Evolutionary conservation across 2,888 invertebrate species (phyloP).

Genomic region (Aphidoletes aphidimyza): DNA sequence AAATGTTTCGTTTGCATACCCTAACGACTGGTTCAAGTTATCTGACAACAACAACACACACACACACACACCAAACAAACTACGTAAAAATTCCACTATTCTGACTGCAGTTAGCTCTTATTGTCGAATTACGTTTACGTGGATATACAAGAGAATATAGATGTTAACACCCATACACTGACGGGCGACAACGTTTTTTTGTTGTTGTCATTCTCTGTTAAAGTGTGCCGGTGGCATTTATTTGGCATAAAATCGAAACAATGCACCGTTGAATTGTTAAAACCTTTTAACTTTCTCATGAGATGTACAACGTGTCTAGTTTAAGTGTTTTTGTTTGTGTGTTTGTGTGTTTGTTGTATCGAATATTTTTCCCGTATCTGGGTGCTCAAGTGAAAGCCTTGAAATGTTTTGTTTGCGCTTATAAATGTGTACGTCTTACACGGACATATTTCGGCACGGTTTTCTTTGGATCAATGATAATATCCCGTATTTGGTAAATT

Average conservation of each 20-base stretch:
- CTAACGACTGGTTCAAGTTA: no score
- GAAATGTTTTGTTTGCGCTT: background rate
- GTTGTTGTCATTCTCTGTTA: background rate
- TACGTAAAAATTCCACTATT: no score
- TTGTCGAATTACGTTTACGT: no score
- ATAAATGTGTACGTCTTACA: background rate
- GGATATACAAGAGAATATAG: background rate
- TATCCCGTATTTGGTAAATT: background rate
- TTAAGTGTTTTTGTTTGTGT: background rate
- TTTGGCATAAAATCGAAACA: background rate
- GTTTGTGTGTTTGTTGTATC: no score
- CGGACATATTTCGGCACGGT: background rate
- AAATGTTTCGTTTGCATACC: no score
- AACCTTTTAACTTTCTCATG: background rate
- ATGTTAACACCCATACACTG: background rate
- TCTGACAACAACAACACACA: no score
- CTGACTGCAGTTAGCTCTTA: no score
- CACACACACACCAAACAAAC: no score
- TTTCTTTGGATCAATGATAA: background rate
- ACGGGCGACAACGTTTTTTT: background rate
- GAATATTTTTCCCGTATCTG: no score
- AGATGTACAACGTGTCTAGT: background rate
- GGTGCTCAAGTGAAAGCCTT: no score
- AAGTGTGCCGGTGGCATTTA: background rate
- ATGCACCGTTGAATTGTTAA: conserved; percentile 3